Percentiles rank a stretch among this genome's conserved stretches.
Conservation (phyloP, 2,888 invertebrate genomes). For the Trisateles emortualis region DNA sequence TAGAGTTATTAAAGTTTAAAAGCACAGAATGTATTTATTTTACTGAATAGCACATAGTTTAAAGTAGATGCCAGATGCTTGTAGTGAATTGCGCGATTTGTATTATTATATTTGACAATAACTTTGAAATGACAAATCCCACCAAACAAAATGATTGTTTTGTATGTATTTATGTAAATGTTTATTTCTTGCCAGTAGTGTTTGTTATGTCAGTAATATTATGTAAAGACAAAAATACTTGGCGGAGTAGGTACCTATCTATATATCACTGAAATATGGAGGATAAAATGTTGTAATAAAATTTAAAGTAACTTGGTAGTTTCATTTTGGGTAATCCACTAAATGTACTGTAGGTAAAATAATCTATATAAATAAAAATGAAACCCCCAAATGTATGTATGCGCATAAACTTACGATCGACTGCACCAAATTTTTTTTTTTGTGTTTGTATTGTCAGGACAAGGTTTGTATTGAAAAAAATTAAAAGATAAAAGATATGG, state of each 20-base stretch:
- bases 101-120: constrained; percentile 63
- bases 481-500: no score
- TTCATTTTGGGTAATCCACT: constrained; percentile 7
- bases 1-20: constrained; percentile 32
- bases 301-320: constrained; percentile 39
- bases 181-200: constrained; percentile 66
- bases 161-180: constrained; percentile 43
- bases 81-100: constrained; percentile 50
- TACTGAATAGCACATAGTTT: constrained; percentile 48
- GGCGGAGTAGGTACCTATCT: constrained; percentile 18
- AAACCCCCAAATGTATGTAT: no score
- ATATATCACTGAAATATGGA: constrained; percentile 50
- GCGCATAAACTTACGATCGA: no score
- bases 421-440: no score
- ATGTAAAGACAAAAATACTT: constrained; percentile 32
- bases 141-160: constrained; percentile 56
- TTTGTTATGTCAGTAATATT: constrained; percentile 30
- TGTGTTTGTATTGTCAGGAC: no score
- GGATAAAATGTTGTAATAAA: constrained; percentile 70
- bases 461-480: no score
- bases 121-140: constrained; percentile 60
- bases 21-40: constrained; percentile 53
- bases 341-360: background rate
- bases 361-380: no score
- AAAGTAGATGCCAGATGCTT: constrained; percentile 51